Conservation (phyloP, 2,888 invertebrate species). For the Erebia aethiops region DNA sequence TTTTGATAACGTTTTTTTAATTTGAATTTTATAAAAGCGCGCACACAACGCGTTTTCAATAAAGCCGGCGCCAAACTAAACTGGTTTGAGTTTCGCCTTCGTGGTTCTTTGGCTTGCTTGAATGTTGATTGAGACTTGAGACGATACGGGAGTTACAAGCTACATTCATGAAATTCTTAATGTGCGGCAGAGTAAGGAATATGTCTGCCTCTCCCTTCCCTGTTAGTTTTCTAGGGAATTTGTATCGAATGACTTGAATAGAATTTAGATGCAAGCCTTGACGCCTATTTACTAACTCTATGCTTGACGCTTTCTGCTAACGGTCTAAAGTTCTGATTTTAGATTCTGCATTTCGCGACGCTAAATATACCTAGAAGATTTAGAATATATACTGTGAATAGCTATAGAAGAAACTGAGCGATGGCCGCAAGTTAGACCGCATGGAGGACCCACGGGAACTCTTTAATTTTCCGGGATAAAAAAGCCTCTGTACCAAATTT, state of each 20-base stretch:
- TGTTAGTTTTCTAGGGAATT: conserved; percentile 11
- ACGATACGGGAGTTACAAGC: neutral
- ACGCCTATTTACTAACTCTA: too few relatives aligned
- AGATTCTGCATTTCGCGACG: neutral
- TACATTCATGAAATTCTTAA: conserved; percentile 19
- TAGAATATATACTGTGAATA: too few relatives aligned
- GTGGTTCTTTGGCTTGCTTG: conserved; percentile 10
- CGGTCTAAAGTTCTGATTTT: neutral
- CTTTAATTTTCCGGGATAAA: too few relatives aligned
- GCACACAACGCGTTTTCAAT: conserved; percentile 14
- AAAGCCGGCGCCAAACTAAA: conserved; percentile 26
- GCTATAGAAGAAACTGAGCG: too few relatives aligned
- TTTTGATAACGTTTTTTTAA: conserved; percentile 13
- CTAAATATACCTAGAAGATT: too few relatives aligned
- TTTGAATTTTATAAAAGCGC: conserved; percentile 4
- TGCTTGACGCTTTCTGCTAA: neutral
- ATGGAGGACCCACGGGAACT: too few relatives aligned
- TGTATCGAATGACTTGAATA: neutral
- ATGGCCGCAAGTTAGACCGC: too few relatives aligned
- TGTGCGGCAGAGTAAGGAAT: conserved; percentile 17
- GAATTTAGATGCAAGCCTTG: conserved; percentile 10
- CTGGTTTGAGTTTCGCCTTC: conserved; percentile 2
- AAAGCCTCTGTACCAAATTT: too few relatives aligned
- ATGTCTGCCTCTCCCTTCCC: conserved; percentile 17
- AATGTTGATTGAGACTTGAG: conserved; percentile 14